phyloP scores from a whole-genome alignment of 1,140 invertebrate species.

The Drosophila bocki region DNA sequence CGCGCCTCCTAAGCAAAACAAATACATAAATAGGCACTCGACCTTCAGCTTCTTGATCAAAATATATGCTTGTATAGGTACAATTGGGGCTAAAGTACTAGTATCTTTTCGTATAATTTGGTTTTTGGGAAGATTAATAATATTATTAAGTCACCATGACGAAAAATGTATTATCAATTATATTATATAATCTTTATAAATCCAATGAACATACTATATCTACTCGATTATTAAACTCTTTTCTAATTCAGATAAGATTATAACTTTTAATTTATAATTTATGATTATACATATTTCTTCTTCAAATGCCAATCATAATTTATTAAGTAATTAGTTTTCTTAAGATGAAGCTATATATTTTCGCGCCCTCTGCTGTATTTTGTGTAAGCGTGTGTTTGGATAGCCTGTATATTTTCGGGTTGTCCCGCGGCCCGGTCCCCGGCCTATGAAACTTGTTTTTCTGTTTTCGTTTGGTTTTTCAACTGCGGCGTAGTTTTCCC shows the following conservation, averaged over 20 bases:
- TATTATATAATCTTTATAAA: not conserved
- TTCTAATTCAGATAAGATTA: constrained; percentile 9
- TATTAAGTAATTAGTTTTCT: no score
- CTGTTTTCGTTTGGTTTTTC: constrained; percentile 24
- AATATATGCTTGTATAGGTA: constrained; percentile 16
- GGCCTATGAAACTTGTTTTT: constrained; percentile 37
- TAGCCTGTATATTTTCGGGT: constrained; percentile 31
- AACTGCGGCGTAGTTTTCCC: constrained; percentile 47
- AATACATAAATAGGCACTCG: constrained; percentile 32
- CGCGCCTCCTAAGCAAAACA: constrained; percentile 46
- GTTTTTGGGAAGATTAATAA: not conserved
- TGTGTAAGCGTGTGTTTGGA: constrained; percentile 1
- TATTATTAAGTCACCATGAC: not conserved
- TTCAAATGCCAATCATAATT: no score
- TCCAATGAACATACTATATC: not conserved
- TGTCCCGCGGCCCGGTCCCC: constrained; percentile 16
- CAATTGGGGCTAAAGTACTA: constrained; percentile 1
- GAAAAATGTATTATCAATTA: constrained; percentile 5
- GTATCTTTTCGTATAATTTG: not conserved
- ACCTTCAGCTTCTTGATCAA: constrained; percentile 48
- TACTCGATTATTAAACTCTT: not conserved
- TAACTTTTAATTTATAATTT: not conserved
- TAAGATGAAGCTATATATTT: not conserved
- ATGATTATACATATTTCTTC: not conserved
- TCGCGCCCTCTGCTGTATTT: not conserved